Conservation (phyloP, 1,140 invertebrate species). For the Polypedilum vanderplanki region DNA sequence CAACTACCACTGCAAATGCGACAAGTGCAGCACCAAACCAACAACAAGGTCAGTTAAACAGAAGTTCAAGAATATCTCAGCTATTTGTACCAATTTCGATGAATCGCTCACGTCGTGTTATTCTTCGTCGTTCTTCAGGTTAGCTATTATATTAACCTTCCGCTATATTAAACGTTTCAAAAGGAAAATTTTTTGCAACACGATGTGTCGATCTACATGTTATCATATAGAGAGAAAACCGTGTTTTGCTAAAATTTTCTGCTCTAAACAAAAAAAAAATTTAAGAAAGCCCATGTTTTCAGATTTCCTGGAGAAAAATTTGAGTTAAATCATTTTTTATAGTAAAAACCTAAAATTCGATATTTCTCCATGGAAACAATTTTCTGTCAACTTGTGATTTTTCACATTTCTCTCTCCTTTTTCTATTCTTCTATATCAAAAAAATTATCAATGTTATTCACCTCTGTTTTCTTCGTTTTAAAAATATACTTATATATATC, state of each 20-base stretch:
- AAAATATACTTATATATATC: constrained; percentile 1
- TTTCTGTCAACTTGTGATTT: too few species aligned
- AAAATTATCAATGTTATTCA: background rate
- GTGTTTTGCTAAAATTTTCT: constrained; percentile 4
- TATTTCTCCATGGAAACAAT: too few species aligned
- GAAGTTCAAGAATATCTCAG: constrained; percentile 20
- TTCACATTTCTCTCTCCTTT: background rate
- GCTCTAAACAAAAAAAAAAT: background rate
- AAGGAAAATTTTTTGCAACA: constrained; percentile 21
- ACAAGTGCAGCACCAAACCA: background rate
- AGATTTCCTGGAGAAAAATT: background rate
- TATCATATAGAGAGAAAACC: too few species aligned
- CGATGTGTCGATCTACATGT: background rate
- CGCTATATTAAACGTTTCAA: background rate
- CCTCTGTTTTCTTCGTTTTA: background rate
- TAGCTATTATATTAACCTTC: background rate
- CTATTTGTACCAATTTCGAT: constrained; percentile 27
- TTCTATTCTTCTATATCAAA: background rate
- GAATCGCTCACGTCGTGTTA: constrained; percentile 21
- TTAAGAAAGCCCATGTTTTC: background rate
- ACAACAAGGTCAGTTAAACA: constrained; percentile 28
- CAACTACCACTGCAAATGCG: background rate
- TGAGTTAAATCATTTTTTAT: too few species aligned
- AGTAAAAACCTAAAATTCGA: too few species aligned
- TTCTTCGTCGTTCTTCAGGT: constrained; percentile 15